These are phyloP conservation scores for Excalfactoria chinensis DNA, from an alignment of 2,113 vertebrate genomes.

Conservation along the genomic window DNA sequence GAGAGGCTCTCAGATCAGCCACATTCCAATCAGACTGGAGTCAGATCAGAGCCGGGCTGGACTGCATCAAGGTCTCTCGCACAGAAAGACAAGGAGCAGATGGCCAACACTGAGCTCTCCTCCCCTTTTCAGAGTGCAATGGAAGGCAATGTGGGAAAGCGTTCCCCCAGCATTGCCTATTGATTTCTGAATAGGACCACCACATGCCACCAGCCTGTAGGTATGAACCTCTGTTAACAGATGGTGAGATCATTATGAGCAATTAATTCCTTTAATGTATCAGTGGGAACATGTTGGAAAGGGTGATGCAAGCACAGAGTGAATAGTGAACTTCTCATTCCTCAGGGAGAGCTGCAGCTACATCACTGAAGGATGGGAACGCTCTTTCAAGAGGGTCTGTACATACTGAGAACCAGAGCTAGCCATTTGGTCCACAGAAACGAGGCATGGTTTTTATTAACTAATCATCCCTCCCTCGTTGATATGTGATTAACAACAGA, in stretches of 20 bases:
- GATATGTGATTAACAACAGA: slow-evolving; percentile 77
- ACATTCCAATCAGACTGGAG: slow-evolving; percentile 90
- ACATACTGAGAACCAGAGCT: slow-evolving; percentile 53
- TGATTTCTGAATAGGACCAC: slow-evolving; percentile 91
- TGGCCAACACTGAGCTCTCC: slow-evolving; percentile 91
- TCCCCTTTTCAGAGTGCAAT: slow-evolving; percentile 90
- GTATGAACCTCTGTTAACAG: slow-evolving; percentile 95
- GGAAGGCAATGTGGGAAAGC: slow-evolving; percentile 88
- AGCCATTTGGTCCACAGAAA: slow-evolving; percentile 68
- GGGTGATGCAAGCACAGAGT: slow-evolving; percentile 85
- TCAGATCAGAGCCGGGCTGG: slow-evolving; percentile 92
- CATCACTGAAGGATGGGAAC: slow-evolving; percentile 82
- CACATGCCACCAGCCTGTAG: slow-evolving; percentile 92
- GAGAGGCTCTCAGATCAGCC: slow-evolving; percentile 86
- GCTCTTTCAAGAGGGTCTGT: slow-evolving; percentile 77
- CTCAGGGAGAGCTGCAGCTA: slow-evolving; percentile 71
- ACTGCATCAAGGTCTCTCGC: slow-evolving; percentile 86
- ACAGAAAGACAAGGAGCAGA: slow-evolving; percentile 98
- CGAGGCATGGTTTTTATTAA: slow-evolving; percentile 78
- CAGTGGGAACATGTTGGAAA: slow-evolving; percentile 95
- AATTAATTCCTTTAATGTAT: slow-evolving; percentile 99
- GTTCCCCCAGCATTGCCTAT: slow-evolving; percentile 82
- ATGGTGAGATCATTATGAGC: slow-evolving; percentile 99
- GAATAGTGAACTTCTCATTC: slow-evolving; percentile 86
- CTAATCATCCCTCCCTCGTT: slow-evolving; percentile 70